Conservation (phyloP, 2,113 vertebrate species). For the Bos javanicus region DNA sequence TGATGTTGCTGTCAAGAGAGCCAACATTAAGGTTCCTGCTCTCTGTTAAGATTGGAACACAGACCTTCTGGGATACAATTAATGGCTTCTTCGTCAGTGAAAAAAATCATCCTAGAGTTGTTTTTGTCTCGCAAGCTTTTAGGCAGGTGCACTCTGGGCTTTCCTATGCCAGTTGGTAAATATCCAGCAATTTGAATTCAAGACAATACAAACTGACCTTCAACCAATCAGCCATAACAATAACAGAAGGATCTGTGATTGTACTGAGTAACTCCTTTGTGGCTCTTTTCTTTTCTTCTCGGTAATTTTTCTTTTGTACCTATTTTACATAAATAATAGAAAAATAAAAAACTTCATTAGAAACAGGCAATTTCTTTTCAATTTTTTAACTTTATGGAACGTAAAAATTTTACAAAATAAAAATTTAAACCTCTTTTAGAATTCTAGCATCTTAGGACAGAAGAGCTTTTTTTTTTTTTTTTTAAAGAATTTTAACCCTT, state of each 20-base stretch:
- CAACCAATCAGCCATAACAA: conserved; percentile 98
- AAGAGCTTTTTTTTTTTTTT: neutral
- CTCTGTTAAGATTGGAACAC: conserved; percentile 1
- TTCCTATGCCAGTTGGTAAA: conserved; percentile 55
- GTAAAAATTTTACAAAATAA: neutral
- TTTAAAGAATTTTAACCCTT: neutral
- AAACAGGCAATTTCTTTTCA: neutral
- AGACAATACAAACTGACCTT: conserved; percentile 86
- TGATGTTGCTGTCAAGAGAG: conserved; percentile 7
- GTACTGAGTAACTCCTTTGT: conserved; percentile 98
- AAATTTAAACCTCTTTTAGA: neutral
- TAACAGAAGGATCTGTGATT: conserved; percentile 97
- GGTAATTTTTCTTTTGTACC: conserved; percentile 99
- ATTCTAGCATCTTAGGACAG: neutral
- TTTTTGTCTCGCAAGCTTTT: neutral
- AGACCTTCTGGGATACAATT: conserved; percentile 41
- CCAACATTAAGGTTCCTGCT: neutral
- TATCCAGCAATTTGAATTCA: conserved; percentile 42
- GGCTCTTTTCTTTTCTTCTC: conserved; percentile 98
- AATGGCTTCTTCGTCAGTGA: conserved; percentile 31
- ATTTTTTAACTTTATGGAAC: neutral
- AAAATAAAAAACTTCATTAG: neutral
- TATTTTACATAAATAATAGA: conserved; percentile 74
- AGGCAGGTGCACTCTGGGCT: conserved; percentile 14
- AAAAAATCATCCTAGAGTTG: conserved; percentile 50